phyloP scores from a whole-genome alignment of 2,797 vertebrate species.

The Gambelia wislizenii region DNA sequence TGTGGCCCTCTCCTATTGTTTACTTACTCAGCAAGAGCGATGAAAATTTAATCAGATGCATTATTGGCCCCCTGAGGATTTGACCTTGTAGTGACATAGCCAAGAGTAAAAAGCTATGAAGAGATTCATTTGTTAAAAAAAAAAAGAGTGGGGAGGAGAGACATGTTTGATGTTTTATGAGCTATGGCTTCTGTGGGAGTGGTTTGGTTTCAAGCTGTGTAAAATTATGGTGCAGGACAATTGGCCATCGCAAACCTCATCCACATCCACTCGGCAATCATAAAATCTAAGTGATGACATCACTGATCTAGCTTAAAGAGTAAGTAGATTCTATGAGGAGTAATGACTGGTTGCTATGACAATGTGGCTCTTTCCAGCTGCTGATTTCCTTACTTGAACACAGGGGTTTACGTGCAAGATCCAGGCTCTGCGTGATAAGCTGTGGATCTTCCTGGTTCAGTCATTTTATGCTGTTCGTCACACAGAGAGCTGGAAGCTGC shows the following conservation, averaged over 20 bases:
- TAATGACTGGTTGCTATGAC: slow-evolving; percentile 96
- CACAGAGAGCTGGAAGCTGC: slow-evolving; percentile 91
- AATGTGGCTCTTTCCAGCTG: slow-evolving; percentile 94
- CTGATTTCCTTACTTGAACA: slow-evolving; percentile 93
- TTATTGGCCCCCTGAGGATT: slow-evolving; percentile 76
- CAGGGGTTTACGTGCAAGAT: slow-evolving; percentile 93
- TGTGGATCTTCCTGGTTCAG: slow-evolving; percentile 95
- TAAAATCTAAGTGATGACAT: slow-evolving; percentile 89
- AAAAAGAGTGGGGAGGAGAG: not conserved
- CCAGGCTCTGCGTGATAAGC: slow-evolving; percentile 87
- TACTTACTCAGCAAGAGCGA: slow-evolving; percentile 67
- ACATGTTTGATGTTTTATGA: slow-evolving; percentile 58
- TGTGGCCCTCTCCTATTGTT: slow-evolving; percentile 63
- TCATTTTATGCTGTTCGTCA: slow-evolving; percentile 94
- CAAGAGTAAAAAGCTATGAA: slow-evolving; percentile 73
- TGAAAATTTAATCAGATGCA: slow-evolving; percentile 75
- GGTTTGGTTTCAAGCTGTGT: slow-evolving; percentile 60
- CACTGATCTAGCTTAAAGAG: slow-evolving; percentile 87
- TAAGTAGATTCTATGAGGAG: slow-evolving; percentile 88
- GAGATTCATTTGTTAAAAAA: slow-evolving; percentile 41
- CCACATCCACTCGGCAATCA: slow-evolving; percentile 73
- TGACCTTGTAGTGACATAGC: slow-evolving; percentile 82
- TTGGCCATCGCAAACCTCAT: slow-evolving; percentile 76
- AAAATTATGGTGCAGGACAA: slow-evolving; percentile 72
- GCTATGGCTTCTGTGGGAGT: slow-evolving; percentile 62